Base-by-base conservation (phyloP, 2,888 invertebrate species). In the Lycocerus yunnanus region DNA sequence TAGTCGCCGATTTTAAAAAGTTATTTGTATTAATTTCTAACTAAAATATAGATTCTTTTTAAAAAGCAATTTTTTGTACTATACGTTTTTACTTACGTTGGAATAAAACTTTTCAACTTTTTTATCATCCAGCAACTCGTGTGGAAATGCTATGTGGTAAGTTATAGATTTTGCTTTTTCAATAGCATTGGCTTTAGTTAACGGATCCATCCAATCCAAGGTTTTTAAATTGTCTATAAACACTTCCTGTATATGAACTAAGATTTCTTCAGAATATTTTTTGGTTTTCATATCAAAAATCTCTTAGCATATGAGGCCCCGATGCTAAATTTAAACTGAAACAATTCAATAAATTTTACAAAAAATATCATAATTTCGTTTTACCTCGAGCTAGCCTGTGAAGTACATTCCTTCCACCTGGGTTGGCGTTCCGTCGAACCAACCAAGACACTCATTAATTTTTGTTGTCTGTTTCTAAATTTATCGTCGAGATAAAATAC, bases 191-290 rank as follows among this genome's bases (percentile, higher is more conserved):
- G 88, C 86, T 67, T 92, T 92, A 0, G 98, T 98, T 78, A 89
- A 87, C 0, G 92, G 91, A 84, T 98, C 97, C 98, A 98, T 98
- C 98, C 98, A 98, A 66, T 94, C 93, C 13, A 97, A 92, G 73
- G 92, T 90, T 15, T 90, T 89, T 71, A 97, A 86, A 21, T 97
- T 95, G 80, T 94, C 91, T 77, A 92, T 90, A 88, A 97, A 97
- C 79, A 96, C 93, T 71, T 89, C 88, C 74, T 94, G 91, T 80
- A 98, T 96, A 81, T 95, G 93, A 70, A 90, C 89, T 0, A 97
- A 96, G 95, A 97, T 96, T 85, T 95, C 95, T 77, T 94, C 86
- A 0, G 96, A 96, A 80, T 92, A 93, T 65, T 91, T 90, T 85
- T 96, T 95, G 0, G 96, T 94, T 69, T 93, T 92, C 84, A 95